Evolutionary conservation across 2,888 invertebrate genomes (phyloP).

Genomic region (Thera britannica): DNA sequence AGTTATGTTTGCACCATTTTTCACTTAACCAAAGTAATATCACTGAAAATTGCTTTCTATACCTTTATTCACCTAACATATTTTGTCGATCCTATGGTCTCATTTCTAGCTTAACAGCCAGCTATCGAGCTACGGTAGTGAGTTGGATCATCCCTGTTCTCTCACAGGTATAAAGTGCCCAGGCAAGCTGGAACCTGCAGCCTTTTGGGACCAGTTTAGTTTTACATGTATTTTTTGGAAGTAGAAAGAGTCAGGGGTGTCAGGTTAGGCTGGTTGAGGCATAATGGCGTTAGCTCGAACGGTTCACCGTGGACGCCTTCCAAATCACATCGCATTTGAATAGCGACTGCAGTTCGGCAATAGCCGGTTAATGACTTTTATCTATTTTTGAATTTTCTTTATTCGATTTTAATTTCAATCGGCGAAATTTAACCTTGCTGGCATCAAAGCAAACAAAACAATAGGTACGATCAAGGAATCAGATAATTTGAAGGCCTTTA

Average conservation of each 20-base stretch:
- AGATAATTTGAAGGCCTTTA: background rate
- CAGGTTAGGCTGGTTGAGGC: conserved; percentile 55
- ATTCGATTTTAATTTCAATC: conserved; percentile 5
- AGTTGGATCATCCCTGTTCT: conserved; percentile 73
- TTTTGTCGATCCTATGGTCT: conserved; percentile 61
- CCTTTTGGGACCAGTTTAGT: conserved; percentile 33
- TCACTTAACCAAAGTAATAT: background rate
- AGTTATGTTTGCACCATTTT: no score
- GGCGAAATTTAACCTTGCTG: background rate
- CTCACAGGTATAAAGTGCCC: conserved; percentile 65
- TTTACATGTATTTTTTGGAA: conserved; percentile 45
- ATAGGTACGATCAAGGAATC: background rate
- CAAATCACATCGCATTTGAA: conserved; percentile 78
- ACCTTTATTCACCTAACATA: conserved; percentile 52
- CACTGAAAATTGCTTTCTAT: conserved; percentile 49
- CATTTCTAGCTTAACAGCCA: conserved; percentile 71
- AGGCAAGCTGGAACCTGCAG: conserved; percentile 51
- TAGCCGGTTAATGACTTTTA: conserved; percentile 68
- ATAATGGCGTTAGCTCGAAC: conserved; percentile 62
- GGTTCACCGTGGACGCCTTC: conserved; percentile 69
- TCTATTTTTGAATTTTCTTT: conserved; percentile 48
- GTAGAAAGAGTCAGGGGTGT: conserved; percentile 46
- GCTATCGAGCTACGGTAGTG: conserved; percentile 70
- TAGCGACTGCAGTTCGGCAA: conserved; percentile 67
- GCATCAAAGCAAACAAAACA: background rate